Evolutionary conservation across 2,797 vertebrate genomes (phyloP), one percentile per base, ranked within the genome.

Genomic region (Hypotaenidia okinawae): DNA sequence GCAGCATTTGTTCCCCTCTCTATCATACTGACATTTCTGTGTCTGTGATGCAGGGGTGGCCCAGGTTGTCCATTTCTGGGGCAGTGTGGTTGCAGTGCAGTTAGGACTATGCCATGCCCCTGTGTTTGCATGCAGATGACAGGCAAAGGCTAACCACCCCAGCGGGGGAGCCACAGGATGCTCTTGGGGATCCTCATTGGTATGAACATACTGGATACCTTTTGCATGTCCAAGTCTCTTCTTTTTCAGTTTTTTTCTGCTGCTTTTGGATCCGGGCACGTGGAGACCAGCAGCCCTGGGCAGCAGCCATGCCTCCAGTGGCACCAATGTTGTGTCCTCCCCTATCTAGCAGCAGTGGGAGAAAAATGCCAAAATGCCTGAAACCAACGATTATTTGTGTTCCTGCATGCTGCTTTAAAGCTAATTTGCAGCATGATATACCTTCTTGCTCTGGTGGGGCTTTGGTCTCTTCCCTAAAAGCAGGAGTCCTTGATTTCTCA

Each of bases 101-200:
- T 33, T 64, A 54, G 32, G 22, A 45, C 74, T 4, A 6, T 27
- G 8, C 13, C 15, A 21, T 23, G 22, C 3, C 12, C 4, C 18
- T 84, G 22, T 0, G 0, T 82, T 75, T 69, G 11, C 4, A 5
- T 28, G 43, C 47, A 55, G 32, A 47, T 15, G 9, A n/a, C 4
- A 19, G 19, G 9, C n/a, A 79, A 13, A 24, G 22, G 22, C 13
- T 21, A 25, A 47, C 9, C 5, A 32, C 13, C 25, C 13, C 63
- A 57, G 5, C 35, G 64, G 43, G 12, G 35, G 10, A n/a, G 12
- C 13, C 0, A 0, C 19, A 43, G 24, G 16, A 12, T 62, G 10
- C 4, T 47, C 14, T 25, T 10, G 9, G 15, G 23, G 4, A 25
- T 61, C 73, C 23, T 52, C 51, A 52, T 25, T 52, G 24, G 10